phyloP scores from a whole-genome alignment of 2,113 vertebrate genomes.

The Tursiops truncatus region DNA sequence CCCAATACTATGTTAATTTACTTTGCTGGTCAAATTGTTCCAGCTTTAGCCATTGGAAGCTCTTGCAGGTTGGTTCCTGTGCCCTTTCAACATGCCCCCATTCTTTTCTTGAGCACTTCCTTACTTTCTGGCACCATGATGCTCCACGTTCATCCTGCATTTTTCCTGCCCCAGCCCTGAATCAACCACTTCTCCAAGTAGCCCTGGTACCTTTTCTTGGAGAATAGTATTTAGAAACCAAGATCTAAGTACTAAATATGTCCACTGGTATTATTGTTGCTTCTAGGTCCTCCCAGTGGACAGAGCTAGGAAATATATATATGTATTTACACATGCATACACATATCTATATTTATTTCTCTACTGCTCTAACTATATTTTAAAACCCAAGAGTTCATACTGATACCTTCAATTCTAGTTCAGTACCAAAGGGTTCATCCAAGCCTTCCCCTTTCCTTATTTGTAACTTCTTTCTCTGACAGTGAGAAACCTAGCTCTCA shows the following conservation, averaged over 20 bases:
- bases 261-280: not conserved
- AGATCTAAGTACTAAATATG: not conserved
- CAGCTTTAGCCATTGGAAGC: rapidly evolving
- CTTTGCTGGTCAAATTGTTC: not conserved
- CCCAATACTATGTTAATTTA: not conserved
- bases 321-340: not conserved
- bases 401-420: not conserved
- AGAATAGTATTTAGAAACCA: not conserved
- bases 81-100: not conserved
- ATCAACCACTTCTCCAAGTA: not conserved
- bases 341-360: not conserved
- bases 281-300: not conserved
- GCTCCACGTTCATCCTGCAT: not conserved
- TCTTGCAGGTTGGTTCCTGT: not conserved
- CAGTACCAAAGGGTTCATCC: not conserved
- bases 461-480: not conserved
- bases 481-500: not conserved
- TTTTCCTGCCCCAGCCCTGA: not conserved
- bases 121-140: not conserved
- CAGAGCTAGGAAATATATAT: not conserved
- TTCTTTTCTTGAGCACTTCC: not conserved
- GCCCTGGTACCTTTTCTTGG: not conserved
- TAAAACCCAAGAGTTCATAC: not conserved
- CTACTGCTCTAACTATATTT: not conserved
- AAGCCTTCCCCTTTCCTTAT: not conserved